Evolutionary conservation across 2,797 vertebrate species (phyloP).

Genomic region (Premnoplex brunnescens): DNA sequence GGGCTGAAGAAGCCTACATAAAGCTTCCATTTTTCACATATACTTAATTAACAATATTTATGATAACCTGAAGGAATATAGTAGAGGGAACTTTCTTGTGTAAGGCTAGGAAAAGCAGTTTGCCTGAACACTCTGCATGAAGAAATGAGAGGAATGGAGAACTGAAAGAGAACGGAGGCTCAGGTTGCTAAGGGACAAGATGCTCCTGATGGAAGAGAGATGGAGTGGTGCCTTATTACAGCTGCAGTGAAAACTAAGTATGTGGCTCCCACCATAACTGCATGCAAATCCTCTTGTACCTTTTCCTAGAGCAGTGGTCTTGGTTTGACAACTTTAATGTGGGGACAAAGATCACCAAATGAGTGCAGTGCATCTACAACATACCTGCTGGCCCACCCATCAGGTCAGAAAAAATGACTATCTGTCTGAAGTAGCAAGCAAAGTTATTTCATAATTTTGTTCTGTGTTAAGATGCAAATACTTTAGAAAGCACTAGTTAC

Average conservation of each 20-base stretch:
- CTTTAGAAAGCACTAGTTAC: background rate
- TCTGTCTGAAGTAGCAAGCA: background rate
- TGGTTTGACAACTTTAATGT: background rate
- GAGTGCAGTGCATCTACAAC: background rate
- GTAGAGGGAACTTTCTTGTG: background rate
- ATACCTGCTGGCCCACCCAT: background rate
- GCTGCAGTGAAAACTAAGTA: background rate
- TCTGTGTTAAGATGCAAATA: background rate
- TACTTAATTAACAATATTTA: background rate
- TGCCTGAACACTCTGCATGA: background rate
- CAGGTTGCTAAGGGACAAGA: background rate
- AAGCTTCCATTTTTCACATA: background rate
- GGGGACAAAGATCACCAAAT: background rate
- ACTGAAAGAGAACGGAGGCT: background rate
- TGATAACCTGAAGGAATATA: background rate
- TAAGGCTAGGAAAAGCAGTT: background rate
- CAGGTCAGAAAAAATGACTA: background rate
- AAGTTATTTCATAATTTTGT: background rate
- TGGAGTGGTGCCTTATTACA: background rate
- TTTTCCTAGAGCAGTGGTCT: background rate
- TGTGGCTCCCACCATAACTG: background rate
- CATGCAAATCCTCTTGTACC: background rate
- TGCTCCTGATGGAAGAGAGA: background rate
- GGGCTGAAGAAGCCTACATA: background rate
- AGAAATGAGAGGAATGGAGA: background rate